Base-by-base conservation (phyloP, 2,888 invertebrate genomes). In the Aethes cnicana region DNA sequence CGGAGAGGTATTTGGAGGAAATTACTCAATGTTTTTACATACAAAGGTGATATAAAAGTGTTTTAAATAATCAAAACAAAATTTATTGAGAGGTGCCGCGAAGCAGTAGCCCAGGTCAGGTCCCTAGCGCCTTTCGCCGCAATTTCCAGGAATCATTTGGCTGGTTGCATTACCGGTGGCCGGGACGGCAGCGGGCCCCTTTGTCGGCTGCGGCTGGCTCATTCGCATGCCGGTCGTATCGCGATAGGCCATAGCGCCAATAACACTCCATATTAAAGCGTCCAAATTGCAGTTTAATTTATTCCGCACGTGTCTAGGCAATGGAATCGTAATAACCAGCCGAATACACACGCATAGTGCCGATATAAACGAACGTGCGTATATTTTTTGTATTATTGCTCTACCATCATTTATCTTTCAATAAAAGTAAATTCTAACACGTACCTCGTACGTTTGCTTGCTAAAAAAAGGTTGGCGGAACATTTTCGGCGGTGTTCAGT, bases 221-320 rank as follows among this genome's bases (percentile, higher is more conserved):
- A 84, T 84, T 83, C 80, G 78, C 72, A 84, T 84, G 82, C 84
- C 66, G 80, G 76, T 81, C 84, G 81, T 86, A 86, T 84, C 82
- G 70, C 78, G 76, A 81, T 80, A 75, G 77, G 69, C 77, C 83
- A 83, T 81, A 78, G 77, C 80, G 78, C 72, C 76, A 81, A 84
- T 85, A 85, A 82, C 82, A 84, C 83, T 84, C 80, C 84, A 84
- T 85, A 87, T 86, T 87, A 87, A 87, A 86, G 76, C 81, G 78
- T 74, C 83, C 81, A 85, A 89, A 89, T 86, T 86, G 85, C 83
- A 84, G 78, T 87, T 87, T 86, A 87, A 88, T 87, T 86, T 88
- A 89, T 89, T 86, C 88, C 68, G 83, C 68, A 79, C 88, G 88
- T 88, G 88, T 87, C 84, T 81, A 84, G 81, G 84, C 83, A 86